Conservation (phyloP, 2,797 vertebrate species). For the Cygnus olor region DNA sequence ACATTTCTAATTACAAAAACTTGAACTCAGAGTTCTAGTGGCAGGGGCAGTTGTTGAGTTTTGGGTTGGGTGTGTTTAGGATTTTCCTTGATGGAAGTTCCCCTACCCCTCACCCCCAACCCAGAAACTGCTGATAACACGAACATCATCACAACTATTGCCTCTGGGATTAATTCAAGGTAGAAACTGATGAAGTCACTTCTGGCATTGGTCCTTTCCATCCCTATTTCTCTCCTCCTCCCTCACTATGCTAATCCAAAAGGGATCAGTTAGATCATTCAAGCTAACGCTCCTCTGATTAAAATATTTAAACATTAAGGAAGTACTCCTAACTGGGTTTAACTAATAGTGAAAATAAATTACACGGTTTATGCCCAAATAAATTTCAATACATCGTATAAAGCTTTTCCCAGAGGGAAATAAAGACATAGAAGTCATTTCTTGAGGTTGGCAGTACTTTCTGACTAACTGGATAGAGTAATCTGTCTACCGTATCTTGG, state of each 20-base stretch:
- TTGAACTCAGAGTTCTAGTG: neutral
- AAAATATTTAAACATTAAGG: constrained; percentile 3
- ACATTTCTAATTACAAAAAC: constrained; percentile 36
- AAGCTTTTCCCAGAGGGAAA: constrained; percentile 5
- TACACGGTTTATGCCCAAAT: neutral
- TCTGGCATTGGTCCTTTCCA: neutral
- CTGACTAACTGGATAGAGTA: neutral
- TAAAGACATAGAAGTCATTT: neutral
- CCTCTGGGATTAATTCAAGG: neutral
- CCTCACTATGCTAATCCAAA: neutral
- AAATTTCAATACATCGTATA: neutral
- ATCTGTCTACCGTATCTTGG: neutral
- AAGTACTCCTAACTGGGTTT: constrained; percentile 7
- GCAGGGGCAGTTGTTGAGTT: neutral
- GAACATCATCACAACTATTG: neutral
- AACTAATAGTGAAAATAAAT: neutral
- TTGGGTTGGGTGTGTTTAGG: neutral
- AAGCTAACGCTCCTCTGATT: constrained; percentile 9
- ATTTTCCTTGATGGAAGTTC: too few relatives aligned
- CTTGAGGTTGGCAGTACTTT: neutral
- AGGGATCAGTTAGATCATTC: neutral
- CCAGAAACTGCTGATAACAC: neutral
- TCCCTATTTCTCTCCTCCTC: neutral
- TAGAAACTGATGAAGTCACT: neutral
- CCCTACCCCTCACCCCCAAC: neutral